phyloP scores from a whole-genome alignment of 2,113 vertebrate species.

The Platichthys stellatus region DNA sequence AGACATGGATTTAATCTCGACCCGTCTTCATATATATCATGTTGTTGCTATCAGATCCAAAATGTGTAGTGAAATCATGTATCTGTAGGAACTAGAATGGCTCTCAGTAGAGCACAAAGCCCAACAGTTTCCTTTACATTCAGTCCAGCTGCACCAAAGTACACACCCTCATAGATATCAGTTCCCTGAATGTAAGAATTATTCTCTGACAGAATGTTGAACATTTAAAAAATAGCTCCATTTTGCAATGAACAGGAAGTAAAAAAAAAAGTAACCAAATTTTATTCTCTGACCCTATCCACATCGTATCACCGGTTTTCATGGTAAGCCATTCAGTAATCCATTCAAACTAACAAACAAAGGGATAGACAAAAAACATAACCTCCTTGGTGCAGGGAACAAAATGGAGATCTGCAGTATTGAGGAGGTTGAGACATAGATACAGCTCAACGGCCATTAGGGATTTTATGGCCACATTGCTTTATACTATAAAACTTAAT shows the following conservation, averaged over 20 bases:
- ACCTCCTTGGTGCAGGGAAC: not conserved
- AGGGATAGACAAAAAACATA: not conserved
- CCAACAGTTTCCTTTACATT: too few relatives aligned
- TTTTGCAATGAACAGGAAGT: too few relatives aligned
- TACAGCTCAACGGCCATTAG: slow-evolving; percentile 13
- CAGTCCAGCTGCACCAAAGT: too few relatives aligned
- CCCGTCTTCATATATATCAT: not conserved
- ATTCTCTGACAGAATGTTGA: too few relatives aligned
- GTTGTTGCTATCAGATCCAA: not conserved
- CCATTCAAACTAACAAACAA: not conserved
- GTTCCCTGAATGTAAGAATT: too few relatives aligned
- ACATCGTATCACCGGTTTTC: too few relatives aligned
- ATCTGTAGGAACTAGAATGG: not conserved
- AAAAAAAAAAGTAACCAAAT: too few relatives aligned
- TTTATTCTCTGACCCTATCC: too few relatives aligned
- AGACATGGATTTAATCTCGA: slow-evolving; percentile 30
- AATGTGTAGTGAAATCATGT: not conserved
- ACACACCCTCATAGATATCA: too few relatives aligned
- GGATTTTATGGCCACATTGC: slow-evolving; percentile 48
- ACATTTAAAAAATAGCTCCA: too few relatives aligned
- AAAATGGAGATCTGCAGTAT: slow-evolving; percentile 5
- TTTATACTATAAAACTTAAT: slow-evolving; percentile 56
- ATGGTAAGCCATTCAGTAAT: too few relatives aligned
- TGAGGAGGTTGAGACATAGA: slow-evolving; percentile 9
- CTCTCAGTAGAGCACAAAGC: too few relatives aligned